A percentile compares a stretch with the other conserved stretches of the same genome.
phyloP scores from a whole-genome alignment of 2,888 invertebrate species.

The Sinodicranocentrus sp. region DNA sequence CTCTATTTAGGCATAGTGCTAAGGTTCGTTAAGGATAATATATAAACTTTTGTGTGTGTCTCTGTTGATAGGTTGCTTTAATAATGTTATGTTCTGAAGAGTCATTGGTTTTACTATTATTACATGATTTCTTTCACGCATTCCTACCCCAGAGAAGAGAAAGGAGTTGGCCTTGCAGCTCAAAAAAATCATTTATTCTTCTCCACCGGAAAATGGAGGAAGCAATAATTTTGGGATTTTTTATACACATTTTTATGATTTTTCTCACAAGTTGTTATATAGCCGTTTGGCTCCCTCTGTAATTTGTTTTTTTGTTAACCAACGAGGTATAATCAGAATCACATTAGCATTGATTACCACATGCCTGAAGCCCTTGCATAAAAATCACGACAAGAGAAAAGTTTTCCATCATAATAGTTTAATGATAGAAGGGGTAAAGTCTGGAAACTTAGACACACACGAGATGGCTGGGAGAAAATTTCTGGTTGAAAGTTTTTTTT shows the following conservation, averaged over 20 bases:
- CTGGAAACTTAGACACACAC: too few relatives aligned
- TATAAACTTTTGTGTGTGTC: conserved; percentile 16
- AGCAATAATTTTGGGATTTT: conserved; percentile 58
- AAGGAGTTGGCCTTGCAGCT: too few relatives aligned
- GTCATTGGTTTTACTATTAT: conserved; percentile 48
- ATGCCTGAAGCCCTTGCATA: conserved; percentile 1
- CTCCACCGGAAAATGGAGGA: conserved; percentile 33
- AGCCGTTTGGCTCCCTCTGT: too few relatives aligned
- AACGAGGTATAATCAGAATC: conserved; percentile 67
- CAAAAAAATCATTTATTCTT: conserved; percentile 30
- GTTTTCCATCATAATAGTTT: not conserved
- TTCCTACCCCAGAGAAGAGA: too few relatives aligned
- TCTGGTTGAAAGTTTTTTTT: not conserved
- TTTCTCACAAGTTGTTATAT: conserved; percentile 49
- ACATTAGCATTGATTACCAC: conserved; percentile 64
- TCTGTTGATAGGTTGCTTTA: conserved; percentile 23
- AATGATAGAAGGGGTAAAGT: too few relatives aligned
- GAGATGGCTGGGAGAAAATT: not conserved
- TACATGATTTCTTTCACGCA: conserved; percentile 35
- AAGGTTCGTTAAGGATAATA: conserved; percentile 19
- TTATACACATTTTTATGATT: conserved; percentile 54
- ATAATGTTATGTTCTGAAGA: conserved; percentile 13
- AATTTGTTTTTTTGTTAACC: conserved; percentile 55
- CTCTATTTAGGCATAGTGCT: conserved; percentile 40
- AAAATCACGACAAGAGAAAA: not conserved